Evolutionary conservation across 2,113 vertebrate species (phyloP).

Genomic region (Xiphias gladius): DNA sequence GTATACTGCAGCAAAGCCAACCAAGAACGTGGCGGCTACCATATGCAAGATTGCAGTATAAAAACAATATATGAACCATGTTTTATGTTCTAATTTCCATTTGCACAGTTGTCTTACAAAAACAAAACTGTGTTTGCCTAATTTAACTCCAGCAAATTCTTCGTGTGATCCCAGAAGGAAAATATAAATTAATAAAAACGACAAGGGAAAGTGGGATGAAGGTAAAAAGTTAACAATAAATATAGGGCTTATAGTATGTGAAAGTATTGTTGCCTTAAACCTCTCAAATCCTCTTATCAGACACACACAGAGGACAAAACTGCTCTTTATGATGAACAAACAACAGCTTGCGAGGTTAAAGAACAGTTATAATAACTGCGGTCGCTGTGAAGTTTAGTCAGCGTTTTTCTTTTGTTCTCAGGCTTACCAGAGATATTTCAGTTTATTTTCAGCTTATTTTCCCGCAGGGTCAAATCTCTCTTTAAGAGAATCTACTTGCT

Average conservation of each 20-base stretch:
- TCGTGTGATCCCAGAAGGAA: background rate
- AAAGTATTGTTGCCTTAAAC: conserved; percentile 60
- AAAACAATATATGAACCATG: background rate
- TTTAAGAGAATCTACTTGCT: conserved; percentile 2
- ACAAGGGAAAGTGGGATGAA: conserved; percentile 16
- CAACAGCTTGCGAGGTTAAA: conserved; percentile 39
- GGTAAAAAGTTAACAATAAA: conserved; percentile 49
- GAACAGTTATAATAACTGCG: conserved; percentile 14
- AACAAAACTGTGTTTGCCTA: background rate
- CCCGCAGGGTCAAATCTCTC: conserved; percentile 17
- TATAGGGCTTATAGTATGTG: conserved; percentile 38
- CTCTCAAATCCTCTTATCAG: conserved; percentile 74
- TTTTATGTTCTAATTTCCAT: background rate
- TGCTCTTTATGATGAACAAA: conserved; percentile 54
- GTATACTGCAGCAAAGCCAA: too few relatives aligned
- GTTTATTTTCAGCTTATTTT: conserved; percentile 38
- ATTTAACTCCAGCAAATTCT: conserved; percentile 11
- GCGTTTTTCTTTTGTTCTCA: conserved; percentile 37
- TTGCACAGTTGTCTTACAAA: background rate
- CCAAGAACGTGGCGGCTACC: background rate
- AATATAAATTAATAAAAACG: background rate
- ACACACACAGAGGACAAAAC: conserved; percentile 58
- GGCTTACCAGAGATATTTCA: conserved; percentile 14
- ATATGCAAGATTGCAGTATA: background rate
- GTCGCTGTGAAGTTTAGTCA: conserved; percentile 30